Evolutionary conservation across 2,113 vertebrate species (phyloP).

Genomic region (Pterophyllum scalare): DNA sequence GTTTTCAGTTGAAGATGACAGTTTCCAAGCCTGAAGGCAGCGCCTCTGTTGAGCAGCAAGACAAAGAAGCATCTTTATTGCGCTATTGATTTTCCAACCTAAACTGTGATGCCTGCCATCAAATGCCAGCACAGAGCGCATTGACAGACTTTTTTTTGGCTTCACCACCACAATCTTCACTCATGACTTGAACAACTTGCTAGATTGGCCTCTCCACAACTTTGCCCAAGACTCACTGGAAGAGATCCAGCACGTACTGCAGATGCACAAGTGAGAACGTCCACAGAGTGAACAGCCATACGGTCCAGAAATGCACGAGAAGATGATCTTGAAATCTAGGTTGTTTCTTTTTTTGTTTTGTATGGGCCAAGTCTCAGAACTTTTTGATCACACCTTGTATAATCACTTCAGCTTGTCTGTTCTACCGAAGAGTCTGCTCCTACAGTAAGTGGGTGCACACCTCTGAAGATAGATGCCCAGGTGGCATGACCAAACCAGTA

Average conservation of each 20-base stretch:
- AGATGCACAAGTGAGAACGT: background rate
- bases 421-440: background rate
- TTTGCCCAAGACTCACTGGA: background rate
- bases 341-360: too few species aligned
- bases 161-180: background rate
- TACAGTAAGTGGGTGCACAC: too few species aligned
- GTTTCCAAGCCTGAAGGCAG: background rate
- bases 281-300: background rate
- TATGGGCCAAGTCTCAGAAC: background rate
- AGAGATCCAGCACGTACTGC: background rate
- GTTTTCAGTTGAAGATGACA: background rate
- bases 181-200: accelerated
- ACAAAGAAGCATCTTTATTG: background rate
- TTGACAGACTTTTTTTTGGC: background rate
- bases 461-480: background rate
- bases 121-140: background rate
- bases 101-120: background rate
- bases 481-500: background rate
- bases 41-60: background rate
- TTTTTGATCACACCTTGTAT: background rate
- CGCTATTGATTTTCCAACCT: background rate
- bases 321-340: background rate
- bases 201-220: background rate
- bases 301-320: background rate
- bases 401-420: background rate